phyloP scores from a whole-genome alignment of 2,797 vertebrate genomes.

The Myoxocephalus aenaeus region DNA sequence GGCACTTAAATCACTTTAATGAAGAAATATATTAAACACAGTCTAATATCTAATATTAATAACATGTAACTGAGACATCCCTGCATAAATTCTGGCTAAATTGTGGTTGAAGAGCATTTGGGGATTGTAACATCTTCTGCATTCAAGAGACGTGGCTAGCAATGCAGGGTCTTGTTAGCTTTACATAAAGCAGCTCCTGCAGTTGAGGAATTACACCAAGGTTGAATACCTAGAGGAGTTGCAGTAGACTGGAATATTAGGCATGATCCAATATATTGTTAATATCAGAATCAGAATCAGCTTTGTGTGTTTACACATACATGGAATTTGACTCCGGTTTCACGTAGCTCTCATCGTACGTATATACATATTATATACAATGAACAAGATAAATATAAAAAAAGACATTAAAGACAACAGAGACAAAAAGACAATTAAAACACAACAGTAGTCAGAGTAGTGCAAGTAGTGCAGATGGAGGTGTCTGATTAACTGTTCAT shows the following conservation, averaged over 20 bases:
- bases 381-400: too few species aligned
- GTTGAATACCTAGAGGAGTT: not conserved
- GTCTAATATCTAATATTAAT: slow-evolving; percentile 16
- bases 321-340: too few species aligned
- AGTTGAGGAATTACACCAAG: slow-evolving; percentile 2
- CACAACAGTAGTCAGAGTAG: too few species aligned
- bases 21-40: slow-evolving; percentile 12
- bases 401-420: too few species aligned
- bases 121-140: not conserved
- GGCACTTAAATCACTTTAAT: slow-evolving; percentile 29
- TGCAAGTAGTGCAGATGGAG: too few species aligned
- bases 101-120: slow-evolving; percentile 12
- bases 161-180: not conserved
- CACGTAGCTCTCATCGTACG: too few species aligned
- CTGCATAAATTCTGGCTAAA: slow-evolving; percentile 17
- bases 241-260: slow-evolving; percentile 11
- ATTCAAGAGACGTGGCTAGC: slow-evolving; percentile 6
- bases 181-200: not conserved
- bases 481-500: too few species aligned
- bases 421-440: too few species aligned
- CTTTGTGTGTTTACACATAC: too few species aligned
- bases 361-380: too few species aligned
- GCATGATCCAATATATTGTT: not conserved
- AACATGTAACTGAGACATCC: not conserved
- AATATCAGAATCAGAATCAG: too few species aligned